Base-by-base conservation (phyloP, 2,888 invertebrate species). In the Chydorus sphaericus region DNA sequence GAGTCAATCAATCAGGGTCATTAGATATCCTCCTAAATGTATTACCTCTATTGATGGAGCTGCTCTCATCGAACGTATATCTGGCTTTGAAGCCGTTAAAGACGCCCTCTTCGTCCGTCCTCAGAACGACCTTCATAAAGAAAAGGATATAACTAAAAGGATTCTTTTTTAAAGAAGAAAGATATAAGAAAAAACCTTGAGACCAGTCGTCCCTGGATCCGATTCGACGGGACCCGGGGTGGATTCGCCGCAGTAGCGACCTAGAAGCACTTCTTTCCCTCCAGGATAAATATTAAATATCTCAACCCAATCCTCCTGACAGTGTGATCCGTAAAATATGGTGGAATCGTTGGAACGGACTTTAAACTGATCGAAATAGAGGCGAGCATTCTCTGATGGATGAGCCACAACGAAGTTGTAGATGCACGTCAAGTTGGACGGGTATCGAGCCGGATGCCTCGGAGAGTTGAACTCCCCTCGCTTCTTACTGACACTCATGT, bases 171-270 rank as follows among this genome's bases (percentile, higher is more conserved):
- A n/a, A n/a, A n/a, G n/a, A n/a, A n/a, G n/a, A n/a, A n/a, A n/a
- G n/a, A n/a, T n/a, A n/a, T n/a, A n/a, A n/a, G 16, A 18, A 8
- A 44, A 44, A 28, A 50, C 50, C 67, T 89, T 85, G 62, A 97
- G 78, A 37, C 89, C 89, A 60, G 83, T 80, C 39, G 92, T 86
- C 23, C 91, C 90, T 60, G 84, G 80, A 65, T 87, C 86, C 55
- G 93, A 92, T 71, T 93, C 88, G 64, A 93, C 83, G 48, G 97
- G 97, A 48, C 96, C 97, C 11, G 97, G 97, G 55, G 90, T 84
- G 60, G 88, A 85, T 65, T 78, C 76, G 60, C 86, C 84, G 73
- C 97, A 97, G 76, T 93, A 96, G 61, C 91, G 81, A 52, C 91
- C 92, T 61, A 93, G 80, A 66, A 90, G 77, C 65, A 84, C 83